Base-by-base conservation (phyloP, 2,888 invertebrate genomes). In the Dorcus hopei region DNA sequence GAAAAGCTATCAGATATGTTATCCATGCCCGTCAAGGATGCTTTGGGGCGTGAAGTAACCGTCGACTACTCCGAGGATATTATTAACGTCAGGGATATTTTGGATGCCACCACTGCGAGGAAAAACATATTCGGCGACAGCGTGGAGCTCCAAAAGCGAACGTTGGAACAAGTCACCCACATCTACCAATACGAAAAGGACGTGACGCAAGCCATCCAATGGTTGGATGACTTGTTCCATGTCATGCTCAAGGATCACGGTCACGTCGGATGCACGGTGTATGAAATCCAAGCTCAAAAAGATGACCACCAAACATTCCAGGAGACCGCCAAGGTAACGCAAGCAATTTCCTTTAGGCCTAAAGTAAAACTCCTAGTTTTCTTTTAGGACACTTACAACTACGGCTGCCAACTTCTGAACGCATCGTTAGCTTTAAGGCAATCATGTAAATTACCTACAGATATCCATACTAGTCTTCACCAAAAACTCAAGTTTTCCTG, bases 1-100 rank as follows among this genome's bases (percentile, higher is more conserved):
- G 89, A 91, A 75, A 89, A 87, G 74, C 80, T 91, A 53, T 85
- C 89, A 59, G 90, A 90, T 72, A 85, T 90, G 77, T 80, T 91
- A 66, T 87, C 89, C 42, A 87, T 90, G 82, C 89, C 90, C 8
- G 85, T 91, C 62, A 90, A 90, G 78, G 89, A 91, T 76, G 88
- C 90, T 1, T 79, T 88, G 61, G 90, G 90, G 50, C 82, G 88
- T 67, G 87, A 87, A 71, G 79, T 88, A 65, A 82, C 83, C 63
- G 83, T 89, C 68, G 82, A 91, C 80, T 90, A 89, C 69, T 83
- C 84, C 64, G 84, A 85, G 71, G 89, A 90, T 70, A 88, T 90
- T 56, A 82, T 85, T 56, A 89, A 89, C 73, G 84, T 91, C 57
- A 82, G 85, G 64, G 87, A 88, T 69, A 85, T 88, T 69, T 78